A percentile compares a stretch with the other conserved stretches of the same genome.
phyloP scores from a whole-genome alignment of 2,113 vertebrate genomes.

The Stictonetta naevosa region DNA sequence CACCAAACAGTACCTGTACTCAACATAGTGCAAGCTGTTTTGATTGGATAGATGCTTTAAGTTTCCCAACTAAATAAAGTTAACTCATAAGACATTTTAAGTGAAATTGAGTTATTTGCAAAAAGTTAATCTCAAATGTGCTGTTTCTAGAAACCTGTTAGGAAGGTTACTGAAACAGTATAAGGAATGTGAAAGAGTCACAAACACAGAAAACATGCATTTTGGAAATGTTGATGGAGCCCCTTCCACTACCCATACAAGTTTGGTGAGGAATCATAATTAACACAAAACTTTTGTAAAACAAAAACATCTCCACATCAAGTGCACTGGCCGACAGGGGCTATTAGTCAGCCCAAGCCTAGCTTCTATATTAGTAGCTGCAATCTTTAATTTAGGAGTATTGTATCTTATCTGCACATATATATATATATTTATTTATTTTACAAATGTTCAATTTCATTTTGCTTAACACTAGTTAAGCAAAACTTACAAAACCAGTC shows the following conservation, averaged over 20 bases:
- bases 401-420: not conserved
- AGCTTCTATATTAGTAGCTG: not conserved
- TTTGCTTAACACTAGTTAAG: not conserved
- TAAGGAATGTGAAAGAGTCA: not conserved
- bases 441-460: not conserved
- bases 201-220: not conserved
- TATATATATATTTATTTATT: not conserved
- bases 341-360: not conserved
- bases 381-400: not conserved
- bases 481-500: not conserved
- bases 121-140: not conserved
- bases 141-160: not conserved
- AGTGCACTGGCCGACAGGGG: not conserved
- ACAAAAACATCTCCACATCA: not conserved
- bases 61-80: not conserved
- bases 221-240: not conserved
- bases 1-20: constrained; percentile 40
- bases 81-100: not conserved
- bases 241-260: not conserved
- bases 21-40: not conserved
- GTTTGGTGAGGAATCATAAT: not conserved
- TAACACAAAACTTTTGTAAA: not conserved
- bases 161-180: not conserved
- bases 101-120: not conserved
- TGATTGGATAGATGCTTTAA: not conserved